phyloP scores from a whole-genome alignment of 2,888 invertebrate species.

The Mesodorylaimus sp. region DNA sequence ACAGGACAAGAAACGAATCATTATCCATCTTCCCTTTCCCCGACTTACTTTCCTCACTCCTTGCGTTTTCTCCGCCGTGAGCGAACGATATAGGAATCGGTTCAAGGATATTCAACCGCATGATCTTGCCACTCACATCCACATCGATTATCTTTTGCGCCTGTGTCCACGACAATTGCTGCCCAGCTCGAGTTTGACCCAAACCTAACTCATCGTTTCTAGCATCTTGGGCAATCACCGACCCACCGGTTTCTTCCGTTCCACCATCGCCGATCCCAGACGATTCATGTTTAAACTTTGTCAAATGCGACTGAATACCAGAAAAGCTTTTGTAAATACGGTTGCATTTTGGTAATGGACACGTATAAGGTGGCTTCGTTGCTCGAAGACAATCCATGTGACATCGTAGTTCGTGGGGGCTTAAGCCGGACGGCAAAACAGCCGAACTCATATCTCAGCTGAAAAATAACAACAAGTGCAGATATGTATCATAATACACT shows the following conservation, averaged over 20 bases:
- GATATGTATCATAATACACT: too few species aligned
- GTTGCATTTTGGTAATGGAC: slow-evolving; percentile 61
- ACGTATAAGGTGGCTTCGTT: slow-evolving; percentile 66
- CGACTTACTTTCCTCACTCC: not conserved
- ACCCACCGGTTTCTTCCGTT: not conserved
- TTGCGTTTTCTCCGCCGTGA: too few species aligned
- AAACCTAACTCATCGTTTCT: not conserved
- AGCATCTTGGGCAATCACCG: not conserved
- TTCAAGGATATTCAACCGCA: slow-evolving; percentile 6
- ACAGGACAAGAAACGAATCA: not conserved
- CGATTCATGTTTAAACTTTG: slow-evolving; percentile 57
- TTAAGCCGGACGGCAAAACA: not conserved
- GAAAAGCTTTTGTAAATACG: slow-evolving; percentile 66
- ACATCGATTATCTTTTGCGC: slow-evolving; percentile 1
- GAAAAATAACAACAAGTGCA: too few species aligned
- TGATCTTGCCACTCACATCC: slow-evolving; percentile 5
- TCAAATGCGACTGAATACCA: slow-evolving; percentile 65
- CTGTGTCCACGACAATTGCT: not conserved
- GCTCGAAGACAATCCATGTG: slow-evolving; percentile 62
- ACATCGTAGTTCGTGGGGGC: slow-evolving; percentile 62
- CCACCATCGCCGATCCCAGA: slow-evolving; percentile 9
- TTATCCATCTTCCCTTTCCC: not conserved
- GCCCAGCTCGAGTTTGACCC: slow-evolving; percentile 11
- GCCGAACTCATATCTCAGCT: too few species aligned
- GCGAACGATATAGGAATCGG: too few species aligned